These are phyloP conservation scores for Girardinichthys multiradiatus DNA, from an alignment of 2,113 vertebrate genomes.

Conservation along the genomic window DNA sequence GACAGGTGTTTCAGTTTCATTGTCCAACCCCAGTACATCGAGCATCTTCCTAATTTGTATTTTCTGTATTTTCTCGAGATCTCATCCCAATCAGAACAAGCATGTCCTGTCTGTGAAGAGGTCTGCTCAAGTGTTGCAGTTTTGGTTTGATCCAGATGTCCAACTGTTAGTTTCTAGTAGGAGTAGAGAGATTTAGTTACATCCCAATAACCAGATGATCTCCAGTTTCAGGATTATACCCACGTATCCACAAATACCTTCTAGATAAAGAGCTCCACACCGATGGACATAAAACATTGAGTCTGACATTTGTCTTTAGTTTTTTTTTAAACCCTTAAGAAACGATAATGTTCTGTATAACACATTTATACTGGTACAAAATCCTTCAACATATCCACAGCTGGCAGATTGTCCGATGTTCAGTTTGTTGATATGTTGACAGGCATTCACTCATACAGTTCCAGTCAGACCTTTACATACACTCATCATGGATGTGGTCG, in stretches of 20 bases:
- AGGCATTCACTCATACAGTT: too few species aligned
- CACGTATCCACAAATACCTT: conserved; percentile 51
- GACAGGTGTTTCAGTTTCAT: too few species aligned
- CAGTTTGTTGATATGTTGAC: too few species aligned
- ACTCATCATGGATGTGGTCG: too few species aligned
- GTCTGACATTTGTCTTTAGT: too few species aligned
- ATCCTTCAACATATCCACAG: too few species aligned
- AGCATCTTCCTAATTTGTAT: neutral
- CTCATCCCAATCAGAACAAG: conserved; percentile 11
- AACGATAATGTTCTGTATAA: too few species aligned
- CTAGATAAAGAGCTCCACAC: conserved; percentile 17
- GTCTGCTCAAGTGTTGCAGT: neutral
- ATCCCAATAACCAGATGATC: conserved; percentile 47
- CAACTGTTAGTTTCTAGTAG: conserved; percentile 42
- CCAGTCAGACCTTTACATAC: too few species aligned
- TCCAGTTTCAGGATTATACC: conserved; percentile 58
- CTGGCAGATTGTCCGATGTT: too few species aligned
- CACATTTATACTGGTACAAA: too few species aligned
- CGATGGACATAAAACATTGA: neutral
- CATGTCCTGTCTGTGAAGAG: conserved; percentile 15
- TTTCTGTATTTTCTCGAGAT: conserved; percentile 19
- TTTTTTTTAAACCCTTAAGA: too few species aligned
- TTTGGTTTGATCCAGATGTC: conserved; percentile 48
- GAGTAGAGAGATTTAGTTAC: conserved; percentile 40
- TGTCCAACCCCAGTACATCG: too few species aligned